Evolutionary conservation across 2,113 vertebrate genomes (phyloP), one percentile per base, ranked within the genome.

Genomic region (Shinisaurus crocodilurus): DNA sequence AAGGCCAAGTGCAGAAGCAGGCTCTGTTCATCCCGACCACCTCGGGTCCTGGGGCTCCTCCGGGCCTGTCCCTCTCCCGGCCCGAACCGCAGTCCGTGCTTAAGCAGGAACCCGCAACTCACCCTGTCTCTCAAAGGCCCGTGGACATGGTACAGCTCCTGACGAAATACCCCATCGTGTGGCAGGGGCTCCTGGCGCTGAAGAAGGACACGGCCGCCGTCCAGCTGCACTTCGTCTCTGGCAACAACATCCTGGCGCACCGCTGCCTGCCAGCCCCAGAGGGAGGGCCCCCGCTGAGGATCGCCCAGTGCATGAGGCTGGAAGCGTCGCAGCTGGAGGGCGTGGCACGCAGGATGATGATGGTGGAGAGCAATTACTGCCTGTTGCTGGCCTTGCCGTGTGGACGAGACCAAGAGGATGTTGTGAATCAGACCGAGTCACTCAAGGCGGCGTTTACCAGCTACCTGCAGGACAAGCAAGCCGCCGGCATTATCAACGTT

Each of bases 401-500:
- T 72, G 99, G 99, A 85, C 98, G 99, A 48, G 99, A 99, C 96
- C 98, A 99, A 95, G 99, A 99, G 54, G 99, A 99, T 0, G 99
- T 99, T 0, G 98, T 98, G 77, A 98, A 96, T 91, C 99, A 99
- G 98, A 99, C 99, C 0, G 98, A 99, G 96, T 99, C 98, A 1
- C 98, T 99, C 76, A 99, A 99, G 96, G 98, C 98, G 6, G 99
- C 98, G 0, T 99, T 99, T 96, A 99, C 99, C 96, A 99, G 98
- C 50, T 99, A 99, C 96, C 97, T 99, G 95, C 99, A 99, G 97
- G 98, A 98, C 74, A 99, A 99, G 96, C 99, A 99, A 96, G 99
- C 99, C 1, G 99, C 99, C 76, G 99, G 99, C 27, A 99, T 99
- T 96, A 99, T 99, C 96, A 99, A 99, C 4, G 99, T 99, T 12